Evolutionary conservation across 2,888 invertebrate genomes (phyloP).

Genomic region (Diplazon laetatorius): DNA sequence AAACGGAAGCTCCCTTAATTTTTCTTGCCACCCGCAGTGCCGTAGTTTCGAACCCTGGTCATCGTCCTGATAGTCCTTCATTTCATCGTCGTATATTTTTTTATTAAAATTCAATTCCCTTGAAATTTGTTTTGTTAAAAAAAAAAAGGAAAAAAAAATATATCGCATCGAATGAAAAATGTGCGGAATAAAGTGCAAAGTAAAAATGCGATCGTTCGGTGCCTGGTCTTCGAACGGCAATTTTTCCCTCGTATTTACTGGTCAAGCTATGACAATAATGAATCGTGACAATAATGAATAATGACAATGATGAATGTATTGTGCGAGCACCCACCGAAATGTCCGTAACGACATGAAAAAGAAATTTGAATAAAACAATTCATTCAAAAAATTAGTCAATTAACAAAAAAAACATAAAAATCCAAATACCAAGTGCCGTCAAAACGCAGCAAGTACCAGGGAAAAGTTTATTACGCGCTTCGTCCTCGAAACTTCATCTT

Average conservation of each 20-base stretch:
- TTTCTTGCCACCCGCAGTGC: too few relatives aligned
- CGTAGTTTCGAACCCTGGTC: too few relatives aligned
- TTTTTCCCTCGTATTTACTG: slow-evolving; percentile 55
- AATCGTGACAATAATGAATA: too few relatives aligned
- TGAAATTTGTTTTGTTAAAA: too few relatives aligned
- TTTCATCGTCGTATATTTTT: too few relatives aligned
- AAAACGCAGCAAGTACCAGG: slow-evolving; percentile 43
- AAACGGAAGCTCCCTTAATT: too few relatives aligned
- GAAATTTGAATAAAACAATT: background rate
- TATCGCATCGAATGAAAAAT: background rate
- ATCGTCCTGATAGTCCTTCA: too few relatives aligned
- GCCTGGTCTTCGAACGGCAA: slow-evolving; percentile 50
- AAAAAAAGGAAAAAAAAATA: too few relatives aligned
- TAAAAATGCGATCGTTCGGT: slow-evolving; percentile 10
- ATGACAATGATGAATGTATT: background rate
- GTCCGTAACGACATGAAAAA: background rate
- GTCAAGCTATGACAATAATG: background rate
- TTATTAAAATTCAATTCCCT: too few relatives aligned
- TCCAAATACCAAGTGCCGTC: slow-evolving; percentile 10
- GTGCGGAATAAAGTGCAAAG: background rate
- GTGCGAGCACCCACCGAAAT: background rate
- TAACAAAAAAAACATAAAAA: background rate
- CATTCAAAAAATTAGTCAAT: too few relatives aligned
- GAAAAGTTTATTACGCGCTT: slow-evolving; percentile 50
- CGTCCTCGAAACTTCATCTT: slow-evolving; percentile 46